Base-by-base conservation (phyloP, 64 coral and sea anemone genomes). In the Anthopleura sola region DNA sequence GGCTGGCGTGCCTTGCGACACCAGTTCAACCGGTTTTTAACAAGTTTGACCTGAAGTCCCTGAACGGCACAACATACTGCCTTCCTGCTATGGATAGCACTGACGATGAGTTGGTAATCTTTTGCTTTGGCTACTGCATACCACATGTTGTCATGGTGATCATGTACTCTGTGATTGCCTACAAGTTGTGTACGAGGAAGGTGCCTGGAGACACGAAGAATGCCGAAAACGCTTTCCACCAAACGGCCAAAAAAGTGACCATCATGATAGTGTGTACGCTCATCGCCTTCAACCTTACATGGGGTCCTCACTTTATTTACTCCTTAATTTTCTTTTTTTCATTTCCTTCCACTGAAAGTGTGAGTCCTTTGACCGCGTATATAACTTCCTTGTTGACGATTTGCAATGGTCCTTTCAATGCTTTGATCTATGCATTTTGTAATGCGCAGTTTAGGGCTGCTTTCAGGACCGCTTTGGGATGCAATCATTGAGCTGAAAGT, bases 131-230 rank as follows among this genome's bases (percentile, higher is more conserved):
- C 39, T 53, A 75, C 24, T 19, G 53, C 31, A 31, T 51, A 44
- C 75, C 85, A 50, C 50, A 75, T 15, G 32, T 58, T 51, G 69
- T 55, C 33, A 31, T n/a, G n/a, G n/a, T n/a, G n/a, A n/a, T n/a
- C n/a, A n/a, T n/a, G n/a, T n/a, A n/a, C n/a, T n/a, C n/a, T 86
- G 33, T 86, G 36, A 86, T 86, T 51, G 44, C 44, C 37, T 86
- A 86, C 50, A 68, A 75, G 47, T 68, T 86, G 36, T 86, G 71
- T 49, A 75, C 16, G 49, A 46, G 85, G 51, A 48, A n/a, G 1
- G 33, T 86, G 21, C 85, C 85, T 55, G 85, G 85, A 13, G 84
- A 85, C 24, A 21, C 16, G 24, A 36, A 37, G 40, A 75, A 55
- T 28, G 75, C 6, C 26, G 28, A 29, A n/a, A 75, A 75, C 32